phyloP scores from a whole-genome alignment of 2,797 vertebrate genomes.

The Eulemur coronatus region DNA sequence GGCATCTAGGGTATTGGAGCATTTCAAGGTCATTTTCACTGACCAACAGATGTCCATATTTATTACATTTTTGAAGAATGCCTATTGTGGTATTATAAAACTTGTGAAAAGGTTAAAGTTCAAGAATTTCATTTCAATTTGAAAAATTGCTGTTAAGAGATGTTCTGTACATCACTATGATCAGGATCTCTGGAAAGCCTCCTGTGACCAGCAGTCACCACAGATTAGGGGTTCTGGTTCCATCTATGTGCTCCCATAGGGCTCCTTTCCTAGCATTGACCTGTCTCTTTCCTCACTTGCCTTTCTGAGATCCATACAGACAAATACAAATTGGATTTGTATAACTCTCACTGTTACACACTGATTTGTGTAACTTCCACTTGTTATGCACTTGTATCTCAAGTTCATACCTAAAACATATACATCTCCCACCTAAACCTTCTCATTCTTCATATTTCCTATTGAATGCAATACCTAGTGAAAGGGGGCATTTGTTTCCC shows the following conservation, averaged over 20 bases:
- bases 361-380: not conserved
- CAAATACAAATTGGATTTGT: not conserved
- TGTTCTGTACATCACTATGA: not conserved
- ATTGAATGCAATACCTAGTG: not conserved
- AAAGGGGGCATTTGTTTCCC: not conserved
- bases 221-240: not conserved
- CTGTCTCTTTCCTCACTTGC: not conserved
- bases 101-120: not conserved
- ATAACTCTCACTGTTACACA: not conserved
- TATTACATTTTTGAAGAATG: conserved; percentile 1
- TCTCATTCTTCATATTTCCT: not conserved
- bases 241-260: rapidly evolving
- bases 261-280: not conserved
- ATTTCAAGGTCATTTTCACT: conserved; percentile 51
- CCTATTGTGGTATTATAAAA: conserved; percentile 17
- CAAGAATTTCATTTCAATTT: not conserved
- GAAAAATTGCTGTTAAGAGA: not conserved
- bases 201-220: not conserved
- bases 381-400: not conserved
- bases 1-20: not conserved
- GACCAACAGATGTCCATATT: conserved; percentile 24
- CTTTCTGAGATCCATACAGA: not conserved
- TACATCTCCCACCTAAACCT: not conserved
- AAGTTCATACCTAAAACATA: not conserved
- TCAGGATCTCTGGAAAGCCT: not conserved